Evolutionary conservation across 1,140 invertebrate genomes (phyloP).

Genomic region (Solenopsis fugax): DNA sequence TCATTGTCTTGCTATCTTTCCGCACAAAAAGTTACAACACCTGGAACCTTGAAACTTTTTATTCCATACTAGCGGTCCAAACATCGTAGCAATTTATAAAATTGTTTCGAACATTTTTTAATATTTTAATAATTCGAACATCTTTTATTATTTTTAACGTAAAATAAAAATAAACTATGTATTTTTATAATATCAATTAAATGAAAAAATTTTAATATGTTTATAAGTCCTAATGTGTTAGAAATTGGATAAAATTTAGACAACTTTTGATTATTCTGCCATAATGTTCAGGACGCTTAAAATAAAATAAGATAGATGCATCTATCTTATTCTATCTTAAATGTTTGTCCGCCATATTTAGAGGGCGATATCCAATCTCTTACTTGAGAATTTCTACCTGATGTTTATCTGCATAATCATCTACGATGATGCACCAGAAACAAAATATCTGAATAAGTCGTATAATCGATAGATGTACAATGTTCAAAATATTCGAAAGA

Average conservation of each 20-base stretch:
- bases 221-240: background rate
- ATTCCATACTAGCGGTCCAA: background rate
- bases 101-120: background rate
- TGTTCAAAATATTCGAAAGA: background rate
- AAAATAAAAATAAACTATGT: background rate
- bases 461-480: background rate
- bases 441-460: background rate
- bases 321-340: no score
- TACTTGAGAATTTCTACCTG: background rate
- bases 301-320: no score
- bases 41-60: conserved; percentile 6
- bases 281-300: no score
- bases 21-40: background rate
- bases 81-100: background rate
- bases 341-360: no score
- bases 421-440: background rate
- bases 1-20: background rate
- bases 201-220: background rate
- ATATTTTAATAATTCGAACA: background rate
- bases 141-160: background rate
- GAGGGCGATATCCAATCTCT: no score
- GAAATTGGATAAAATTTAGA: no score
- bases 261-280: no score
- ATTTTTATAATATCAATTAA: background rate
- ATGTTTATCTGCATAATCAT: background rate